Percentiles rank a stretch among this genome's conserved stretches.
Evolutionary conservation across 1,140 invertebrate genomes (phyloP).

Genomic region (Temnothorax longispinosus): DNA sequence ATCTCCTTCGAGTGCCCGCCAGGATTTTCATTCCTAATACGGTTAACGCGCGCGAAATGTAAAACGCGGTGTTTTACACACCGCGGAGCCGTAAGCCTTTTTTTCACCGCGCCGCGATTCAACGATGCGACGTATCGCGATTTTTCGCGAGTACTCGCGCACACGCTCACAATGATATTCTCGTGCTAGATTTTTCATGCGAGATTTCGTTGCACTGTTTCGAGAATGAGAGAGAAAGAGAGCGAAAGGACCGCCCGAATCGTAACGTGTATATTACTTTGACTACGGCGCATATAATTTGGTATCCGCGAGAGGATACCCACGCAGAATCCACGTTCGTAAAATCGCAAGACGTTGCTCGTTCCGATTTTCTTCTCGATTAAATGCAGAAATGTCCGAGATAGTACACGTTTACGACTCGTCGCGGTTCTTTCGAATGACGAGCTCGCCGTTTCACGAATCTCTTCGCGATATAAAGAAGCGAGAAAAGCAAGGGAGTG

Average conservation of each 20-base stretch:
- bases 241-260: slow-evolving; percentile 30
- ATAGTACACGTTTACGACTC: slow-evolving; percentile 21
- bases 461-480: background rate
- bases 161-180: slow-evolving; percentile 1
- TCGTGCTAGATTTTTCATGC: slow-evolving; percentile 50
- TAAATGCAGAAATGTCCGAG: background rate
- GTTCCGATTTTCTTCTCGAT: slow-evolving; percentile 43
- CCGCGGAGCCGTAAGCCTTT: background rate
- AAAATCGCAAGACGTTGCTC: slow-evolving; percentile 21
- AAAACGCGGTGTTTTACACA: background rate
- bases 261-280: background rate
- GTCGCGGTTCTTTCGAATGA: slow-evolving; percentile 23
- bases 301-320: background rate
- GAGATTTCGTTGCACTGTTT: slow-evolving; percentile 65
- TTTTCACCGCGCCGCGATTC: background rate
- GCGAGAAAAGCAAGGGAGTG: background rate
- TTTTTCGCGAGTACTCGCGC: slow-evolving; percentile 38
- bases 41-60: background rate
- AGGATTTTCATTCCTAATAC: slow-evolving; percentile 30
- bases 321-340: background rate
- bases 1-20: slow-evolving; percentile 6
- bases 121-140: slow-evolving; percentile 6
- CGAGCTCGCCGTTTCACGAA: slow-evolving; percentile 40
- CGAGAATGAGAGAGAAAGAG: slow-evolving; percentile 51
- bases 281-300: background rate